Evolutionary conservation across 2,888 invertebrate genomes (phyloP).

Genomic region (Drosophila demipolita): DNA sequence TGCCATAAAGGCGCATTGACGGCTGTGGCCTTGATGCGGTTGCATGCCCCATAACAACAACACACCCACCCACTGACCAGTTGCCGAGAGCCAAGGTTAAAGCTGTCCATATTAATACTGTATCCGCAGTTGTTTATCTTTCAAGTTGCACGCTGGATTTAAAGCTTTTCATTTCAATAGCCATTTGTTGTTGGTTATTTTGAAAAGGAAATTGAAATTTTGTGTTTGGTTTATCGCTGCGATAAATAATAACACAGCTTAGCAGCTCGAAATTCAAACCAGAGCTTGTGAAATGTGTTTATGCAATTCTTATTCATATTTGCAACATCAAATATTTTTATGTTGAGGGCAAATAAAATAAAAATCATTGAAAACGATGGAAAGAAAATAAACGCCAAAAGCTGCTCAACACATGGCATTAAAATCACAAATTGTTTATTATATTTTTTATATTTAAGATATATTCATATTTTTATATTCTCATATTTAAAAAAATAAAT

Average conservation of each 20-base stretch:
- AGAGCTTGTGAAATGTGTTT: background rate
- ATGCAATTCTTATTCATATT: background rate
- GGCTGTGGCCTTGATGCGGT: slow-evolving; percentile 63
- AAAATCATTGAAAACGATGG: background rate
- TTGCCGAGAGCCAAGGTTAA: slow-evolving; percentile 65
- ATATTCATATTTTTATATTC: background rate
- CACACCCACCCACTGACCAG: background rate
- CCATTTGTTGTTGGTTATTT: slow-evolving; percentile 21
- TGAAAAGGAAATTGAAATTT: slow-evolving; percentile 47
- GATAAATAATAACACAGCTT: slow-evolving; percentile 43
- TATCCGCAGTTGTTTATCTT: slow-evolving; percentile 66
- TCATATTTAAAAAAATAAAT: background rate
- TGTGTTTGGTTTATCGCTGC: slow-evolving; percentile 23
- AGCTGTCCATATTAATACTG: slow-evolving; percentile 73
- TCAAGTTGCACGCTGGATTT: slow-evolving; percentile 16
- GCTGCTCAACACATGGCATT: slow-evolving; percentile 2
- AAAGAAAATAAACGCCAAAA: background rate
- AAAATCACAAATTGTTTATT: background rate
- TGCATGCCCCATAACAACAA: slow-evolving; percentile 25
- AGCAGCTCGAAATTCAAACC: slow-evolving; percentile 2
- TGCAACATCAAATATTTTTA: background rate
- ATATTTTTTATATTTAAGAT: too few species aligned
- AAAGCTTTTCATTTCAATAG: slow-evolving; percentile 31
- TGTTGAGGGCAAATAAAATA: background rate
- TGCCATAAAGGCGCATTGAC: slow-evolving; percentile 50